Evolutionary conservation across 2,113 vertebrate species (phyloP).

Genomic region (Carassius gibelio): DNA sequence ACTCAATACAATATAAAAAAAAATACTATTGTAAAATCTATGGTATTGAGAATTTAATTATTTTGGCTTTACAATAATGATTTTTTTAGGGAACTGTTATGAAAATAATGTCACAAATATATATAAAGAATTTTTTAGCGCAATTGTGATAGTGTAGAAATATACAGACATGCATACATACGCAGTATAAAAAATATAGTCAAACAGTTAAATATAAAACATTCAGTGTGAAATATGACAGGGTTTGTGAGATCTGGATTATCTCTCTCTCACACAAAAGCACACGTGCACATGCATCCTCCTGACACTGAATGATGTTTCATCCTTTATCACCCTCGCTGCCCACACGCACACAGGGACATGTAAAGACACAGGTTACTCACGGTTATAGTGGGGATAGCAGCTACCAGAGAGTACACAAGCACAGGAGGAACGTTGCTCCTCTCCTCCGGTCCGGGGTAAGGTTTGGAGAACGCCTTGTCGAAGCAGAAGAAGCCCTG

Average conservation of each 20-base stretch:
- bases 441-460: slow-evolving; percentile 83
- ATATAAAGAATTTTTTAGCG: no score
- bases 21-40: no score
- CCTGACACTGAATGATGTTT: not conserved
- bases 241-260: not conserved
- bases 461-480: slow-evolving; percentile 85
- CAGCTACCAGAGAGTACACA: slow-evolving; percentile 84
- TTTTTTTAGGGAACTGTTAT: no score
- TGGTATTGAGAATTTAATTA: no score
- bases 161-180: no score
- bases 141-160: no score
- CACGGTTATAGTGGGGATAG: slow-evolving; percentile 85
- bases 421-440: slow-evolving; percentile 85
- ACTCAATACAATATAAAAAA: no score
- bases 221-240: no score
- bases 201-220: no score
- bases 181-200: no score
- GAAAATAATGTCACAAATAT: no score
- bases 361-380: slow-evolving; percentile 54
- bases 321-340: not conserved
- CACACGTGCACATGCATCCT: not conserved
- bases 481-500: slow-evolving; percentile 94
- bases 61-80: no score
- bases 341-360: slow-evolving; percentile 6
- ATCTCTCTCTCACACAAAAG: not conserved